Conservation (phyloP, 2,113 vertebrate species). For the Cephalopterus ornatus region DNA sequence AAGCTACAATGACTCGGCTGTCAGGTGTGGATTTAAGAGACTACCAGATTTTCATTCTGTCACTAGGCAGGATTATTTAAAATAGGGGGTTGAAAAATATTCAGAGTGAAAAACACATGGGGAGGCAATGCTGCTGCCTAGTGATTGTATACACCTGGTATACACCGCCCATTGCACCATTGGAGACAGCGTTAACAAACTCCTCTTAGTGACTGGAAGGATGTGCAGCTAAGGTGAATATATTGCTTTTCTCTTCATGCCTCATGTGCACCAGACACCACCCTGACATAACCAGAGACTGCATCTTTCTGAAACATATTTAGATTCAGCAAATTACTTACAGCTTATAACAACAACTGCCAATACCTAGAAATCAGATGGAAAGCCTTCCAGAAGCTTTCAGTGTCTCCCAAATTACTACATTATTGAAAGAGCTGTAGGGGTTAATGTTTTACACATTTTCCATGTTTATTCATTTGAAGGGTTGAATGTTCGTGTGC, state of each 20-base stretch:
- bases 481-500: background rate
- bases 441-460: background rate
- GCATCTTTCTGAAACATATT: background rate
- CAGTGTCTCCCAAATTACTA: background rate
- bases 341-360: background rate
- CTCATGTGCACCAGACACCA: background rate
- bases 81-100: background rate
- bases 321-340: background rate
- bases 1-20: background rate
- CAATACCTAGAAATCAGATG: background rate
- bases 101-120: background rate
- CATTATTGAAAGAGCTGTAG: background rate
- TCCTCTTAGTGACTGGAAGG: background rate
- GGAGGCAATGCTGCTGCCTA: background rate
- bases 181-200: background rate
- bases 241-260: background rate
- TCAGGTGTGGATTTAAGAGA: background rate
- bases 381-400: background rate
- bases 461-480: background rate
- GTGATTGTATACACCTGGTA: background rate
- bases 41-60: background rate
- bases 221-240: background rate
- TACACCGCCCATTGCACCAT: background rate
- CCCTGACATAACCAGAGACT: background rate
- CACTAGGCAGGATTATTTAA: background rate